Percentiles rank a stretch among this genome's conserved stretches.
phyloP scores from a whole-genome alignment of 2,888 invertebrate genomes.

The Spodoptera littoralis region DNA sequence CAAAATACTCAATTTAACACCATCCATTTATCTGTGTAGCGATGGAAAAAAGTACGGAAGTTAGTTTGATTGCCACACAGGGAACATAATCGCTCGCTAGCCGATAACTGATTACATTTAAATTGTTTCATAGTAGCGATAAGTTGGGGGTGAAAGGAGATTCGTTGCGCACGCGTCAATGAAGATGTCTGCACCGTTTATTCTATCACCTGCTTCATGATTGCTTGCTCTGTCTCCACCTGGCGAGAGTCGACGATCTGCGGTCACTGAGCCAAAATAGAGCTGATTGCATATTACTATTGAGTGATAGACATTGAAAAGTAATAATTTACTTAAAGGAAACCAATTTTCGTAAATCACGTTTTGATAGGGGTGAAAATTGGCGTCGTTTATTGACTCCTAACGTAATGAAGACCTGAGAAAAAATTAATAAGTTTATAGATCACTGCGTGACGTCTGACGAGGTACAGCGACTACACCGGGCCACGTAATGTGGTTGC shows the following conservation, averaged over 20 bases:
- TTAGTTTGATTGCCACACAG: conserved; percentile 72
- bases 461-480: conserved; percentile 7
- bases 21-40: conserved; percentile 70
- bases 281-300: conserved; percentile 49
- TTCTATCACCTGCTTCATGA: conserved; percentile 75
- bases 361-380: neutral
- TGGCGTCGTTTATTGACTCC: neutral
- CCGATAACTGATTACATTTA: conserved; percentile 62
- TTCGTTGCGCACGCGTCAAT: conserved; percentile 83
- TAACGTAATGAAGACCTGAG: neutral
- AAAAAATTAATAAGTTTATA: conserved; percentile 23
- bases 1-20: conserved; percentile 80
- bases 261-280: conserved; percentile 60
- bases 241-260: conserved; percentile 63
- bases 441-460: conserved; percentile 7
- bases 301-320: conserved; percentile 12
- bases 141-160: conserved; percentile 72
- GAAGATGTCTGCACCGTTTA: conserved; percentile 71
- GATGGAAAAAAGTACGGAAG: conserved; percentile 72
- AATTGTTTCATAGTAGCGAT: conserved; percentile 66
- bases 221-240: conserved; percentile 65
- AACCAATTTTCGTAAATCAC: conserved; percentile 4
- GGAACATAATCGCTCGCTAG: conserved; percentile 65
- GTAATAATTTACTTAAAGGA: neutral
- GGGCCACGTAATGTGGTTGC: conserved; percentile 20